Conservation (phyloP, 2,113 vertebrate species). For the Proterorhinus semilunaris region DNA sequence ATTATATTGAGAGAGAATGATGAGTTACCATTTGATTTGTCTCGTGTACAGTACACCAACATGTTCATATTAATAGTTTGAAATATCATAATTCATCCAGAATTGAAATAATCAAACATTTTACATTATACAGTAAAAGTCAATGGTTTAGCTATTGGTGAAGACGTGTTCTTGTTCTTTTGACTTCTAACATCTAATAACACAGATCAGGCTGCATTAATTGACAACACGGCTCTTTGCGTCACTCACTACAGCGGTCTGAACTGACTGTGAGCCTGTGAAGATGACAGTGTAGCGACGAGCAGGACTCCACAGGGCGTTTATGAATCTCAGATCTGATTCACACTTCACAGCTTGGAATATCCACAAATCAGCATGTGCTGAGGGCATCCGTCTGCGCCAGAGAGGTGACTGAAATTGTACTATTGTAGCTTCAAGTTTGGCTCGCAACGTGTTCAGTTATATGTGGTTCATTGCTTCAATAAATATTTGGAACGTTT, state of each 20-base stretch:
- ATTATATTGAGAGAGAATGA: no score
- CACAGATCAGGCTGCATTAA: conserved; percentile 31
- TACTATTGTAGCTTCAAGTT: background rate
- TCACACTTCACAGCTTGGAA: conserved; percentile 34
- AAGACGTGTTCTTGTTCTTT: no score
- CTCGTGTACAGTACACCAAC: no score
- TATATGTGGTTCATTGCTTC: background rate
- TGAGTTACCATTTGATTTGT: no score
- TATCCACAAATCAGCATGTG: conserved; percentile 41
- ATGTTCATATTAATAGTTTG: no score
- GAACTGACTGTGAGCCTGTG: conserved; percentile 48
- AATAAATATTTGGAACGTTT: background rate
- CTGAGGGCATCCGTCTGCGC: conserved; percentile 19
- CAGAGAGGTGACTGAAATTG: conserved; percentile 2
- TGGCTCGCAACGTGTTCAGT: background rate
- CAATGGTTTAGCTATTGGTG: background rate
- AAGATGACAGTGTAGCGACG: conserved; percentile 49
- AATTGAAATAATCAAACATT: no score
- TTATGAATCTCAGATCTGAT: conserved; percentile 40
- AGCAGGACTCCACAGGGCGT: conserved; percentile 42
- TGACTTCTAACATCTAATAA: background rate
- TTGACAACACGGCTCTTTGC: conserved; percentile 56
- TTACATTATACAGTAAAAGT: no score
- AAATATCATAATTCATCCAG: no score
- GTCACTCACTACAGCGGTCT: conserved; percentile 54